Evolutionary conservation across 1,140 invertebrate genomes (phyloP), one percentile per base, ranked within the genome.

Genomic region (Drosophila ficusphila): DNA sequence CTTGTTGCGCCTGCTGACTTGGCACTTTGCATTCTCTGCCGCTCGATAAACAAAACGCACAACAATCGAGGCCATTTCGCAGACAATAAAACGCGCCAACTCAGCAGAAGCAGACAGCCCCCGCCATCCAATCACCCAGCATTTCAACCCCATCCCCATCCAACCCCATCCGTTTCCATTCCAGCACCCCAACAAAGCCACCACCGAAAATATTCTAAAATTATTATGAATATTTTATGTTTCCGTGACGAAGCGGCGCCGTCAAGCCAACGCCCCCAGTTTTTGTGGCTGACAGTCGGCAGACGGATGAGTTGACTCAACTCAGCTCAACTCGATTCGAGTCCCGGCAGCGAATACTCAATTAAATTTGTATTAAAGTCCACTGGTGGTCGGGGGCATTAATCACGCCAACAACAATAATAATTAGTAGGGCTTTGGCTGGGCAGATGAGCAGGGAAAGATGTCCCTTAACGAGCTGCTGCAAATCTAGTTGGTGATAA

Each of bases 201-300:
- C 56, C 69, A 39, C 82, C 49, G 56, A 83, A 82, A 76, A 71
- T 67, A 62, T 51, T 64, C 54, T 65, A 57, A 76, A 82, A 81
- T 86, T 68, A 86, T 86, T 70, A 78, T 86, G 81, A 86, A 86
- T 86, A 54, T 62, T 82, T 88, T 58, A 86, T 86, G 65, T 67
- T 62, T 53, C 38, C 52, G 39, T 74, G 70, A 64, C 39, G 64
- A 61, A 51, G 56, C 31, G 31, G n/a, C 38, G 34, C 33, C 42
- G 34, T 53, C 38, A 42, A 21, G 75, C 58, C 56, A 78, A 33
- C 38, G 27, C 68, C 52, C 61, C 56, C 74, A 44, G 46, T 51
- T 39, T 42, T 48, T 78, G 75, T 78, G 47, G 58, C 21, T 53
- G 70, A 56, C 71, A 75, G 44, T 33, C 34, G 46, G 47, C 61